phyloP scores from a whole-genome alignment of 2,888 invertebrate species.

The Oscheius sp. region DNA sequence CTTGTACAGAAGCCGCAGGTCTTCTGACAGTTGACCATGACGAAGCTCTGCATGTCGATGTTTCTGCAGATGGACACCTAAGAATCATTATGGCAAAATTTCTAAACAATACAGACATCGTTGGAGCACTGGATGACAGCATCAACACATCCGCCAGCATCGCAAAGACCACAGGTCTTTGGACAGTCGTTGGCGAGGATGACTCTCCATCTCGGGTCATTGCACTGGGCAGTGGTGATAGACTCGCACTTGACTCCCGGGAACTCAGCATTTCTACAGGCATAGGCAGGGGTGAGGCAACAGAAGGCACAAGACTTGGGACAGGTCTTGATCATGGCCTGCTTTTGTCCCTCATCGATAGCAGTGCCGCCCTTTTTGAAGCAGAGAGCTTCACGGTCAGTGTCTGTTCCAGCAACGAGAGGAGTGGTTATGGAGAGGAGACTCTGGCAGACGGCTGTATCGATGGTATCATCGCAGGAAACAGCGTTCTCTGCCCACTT shows the following conservation, averaged over 20 bases:
- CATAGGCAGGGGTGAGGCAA: conserved; percentile 44
- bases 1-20: conserved; percentile 23
- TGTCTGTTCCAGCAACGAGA: neutral
- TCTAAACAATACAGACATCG: conserved; percentile 24
- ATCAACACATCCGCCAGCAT: conserved; percentile 48
- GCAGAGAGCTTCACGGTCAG: neutral
- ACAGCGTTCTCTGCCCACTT: conserved; percentile 14
- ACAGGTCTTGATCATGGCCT: conserved; percentile 36
- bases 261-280: conserved; percentile 40
- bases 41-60: conserved; percentile 43
- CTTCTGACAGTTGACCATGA: conserved; percentile 26
- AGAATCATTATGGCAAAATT: no score
- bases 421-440: neutral
- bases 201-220: conserved; percentile 40
- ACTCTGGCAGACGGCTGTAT: neutral
- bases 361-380: neutral
- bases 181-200: conserved; percentile 47
- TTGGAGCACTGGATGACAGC: conserved; percentile 50
- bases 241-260: conserved; percentile 33
- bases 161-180: conserved; percentile 47
- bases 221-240: conserved; percentile 43
- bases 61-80: conserved; percentile 40
- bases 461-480: neutral
- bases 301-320: conserved; percentile 53
- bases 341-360: conserved; percentile 4